Evolutionary conservation across 2,888 invertebrate genomes (phyloP), one percentile per base, ranked within the genome.

Genomic region (Eilema griseolum): DNA sequence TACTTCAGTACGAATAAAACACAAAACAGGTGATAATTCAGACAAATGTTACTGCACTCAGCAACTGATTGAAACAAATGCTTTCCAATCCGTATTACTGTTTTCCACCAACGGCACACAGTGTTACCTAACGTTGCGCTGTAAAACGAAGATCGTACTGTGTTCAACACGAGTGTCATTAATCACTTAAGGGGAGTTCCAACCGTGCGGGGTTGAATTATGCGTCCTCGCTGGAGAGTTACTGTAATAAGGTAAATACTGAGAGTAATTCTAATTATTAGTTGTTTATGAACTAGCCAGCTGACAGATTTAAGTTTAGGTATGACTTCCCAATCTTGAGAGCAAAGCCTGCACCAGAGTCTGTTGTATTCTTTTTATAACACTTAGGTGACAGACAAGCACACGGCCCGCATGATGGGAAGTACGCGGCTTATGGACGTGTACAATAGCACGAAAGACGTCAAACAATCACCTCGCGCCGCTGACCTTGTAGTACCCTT

Each of bases 81-180:
- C 10, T 31, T 61, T 33, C 3, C 33, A 61, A 61, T 31, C 61
- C 31, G 31, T 61, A 61, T 61, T 33, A 4, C n/a, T 61, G 61
- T 61, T 61, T 61, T 61, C 31, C 61, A 61, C 4, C 28, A 31
- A 61, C 33, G 31, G 31, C n/a, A 11, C 61, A 61, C 61, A 4
- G 61, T 33, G 61, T 31, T 26, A 11, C 61, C 33, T 31, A 61
- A 61, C n/a, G 33, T n/a, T 61, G 20, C 61, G 20, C 28, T 4
- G 28, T 31, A n/a, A 33, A 37, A 37, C 37, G 33, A n/a, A 52
- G 20, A 16, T 2, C 52, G 52, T n/a, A 52, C 16, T 33, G 61
- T 61, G 61, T 61, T 61, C n/a, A 61, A 61, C 33, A n/a, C 28
- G 61, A 61, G 31, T 31, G n/a, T n/a, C 61, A 23, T 61, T 61